Base-by-base conservation (phyloP, 2,888 invertebrate species). In the Drosophila monieri region DNA sequence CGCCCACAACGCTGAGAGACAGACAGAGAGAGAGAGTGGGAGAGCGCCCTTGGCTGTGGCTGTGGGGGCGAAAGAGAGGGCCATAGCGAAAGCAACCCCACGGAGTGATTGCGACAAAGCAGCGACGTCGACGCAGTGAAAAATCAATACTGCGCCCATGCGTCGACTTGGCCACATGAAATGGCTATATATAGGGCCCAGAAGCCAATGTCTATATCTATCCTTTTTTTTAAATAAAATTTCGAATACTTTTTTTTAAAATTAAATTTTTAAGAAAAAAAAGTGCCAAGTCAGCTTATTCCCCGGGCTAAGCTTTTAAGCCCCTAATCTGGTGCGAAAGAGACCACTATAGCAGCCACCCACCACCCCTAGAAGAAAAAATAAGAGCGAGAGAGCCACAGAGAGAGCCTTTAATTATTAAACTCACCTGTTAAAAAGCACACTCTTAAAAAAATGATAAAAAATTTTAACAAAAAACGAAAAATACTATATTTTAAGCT, bases 131-230 rank as follows among this genome's bases (percentile, higher is more conserved):
- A 85, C 81, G 81, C 84, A 85, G 81, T 84, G 73, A 85, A 88
- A 89, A 89, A 89, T 88, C 88, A 88, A 89, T 89, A 89, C 84
- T 79, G 85, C 80, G 84, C 85, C 85, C 86, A 89, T 87, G 88
- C 88, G 86, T 88, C 85, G 84, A 76, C 70, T 62, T 74, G 64
- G 71, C 32, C 41, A 48, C 43, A 46, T 43, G 61, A 73, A 73
- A 80, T 56, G 68, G 51, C 32, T 39, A 54, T 78, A 73, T 61
- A 27, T 32, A 14, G 47, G 41, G 48, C 32, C 12, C 1, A 25
- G 6, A 6, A 3, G 15, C 23, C 21, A 47, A 37, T 2, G 51
- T 65, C 66, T 67, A 47, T 69, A 10, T 3, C n/a, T 46, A 9
- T 18, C 44, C 32, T 9, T 9, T 15, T 37, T 35, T 41, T 39